A percentile compares a stretch with the other conserved stretches of the same genome.
phyloP scores from a whole-genome alignment of 2,797 vertebrate genomes.

The Eurystomus glaucurus region DNA sequence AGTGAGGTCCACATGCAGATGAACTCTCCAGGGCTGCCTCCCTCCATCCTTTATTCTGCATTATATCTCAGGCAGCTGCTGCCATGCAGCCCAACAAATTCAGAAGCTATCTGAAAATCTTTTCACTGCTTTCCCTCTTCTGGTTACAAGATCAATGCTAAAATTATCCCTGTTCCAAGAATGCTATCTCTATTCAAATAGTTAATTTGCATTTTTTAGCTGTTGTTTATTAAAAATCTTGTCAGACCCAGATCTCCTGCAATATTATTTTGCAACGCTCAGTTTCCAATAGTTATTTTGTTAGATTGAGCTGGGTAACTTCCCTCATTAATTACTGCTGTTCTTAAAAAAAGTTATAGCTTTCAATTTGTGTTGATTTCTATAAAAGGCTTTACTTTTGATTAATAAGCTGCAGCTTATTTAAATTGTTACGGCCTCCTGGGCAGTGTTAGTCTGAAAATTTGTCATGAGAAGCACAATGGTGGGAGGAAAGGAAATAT shows the following conservation, averaged over 20 bases:
- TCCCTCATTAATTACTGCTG: not conserved
- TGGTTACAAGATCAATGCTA: not conserved
- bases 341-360: not conserved
- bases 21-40: not conserved
- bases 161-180: conserved; percentile 27
- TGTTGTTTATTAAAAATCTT: not conserved
- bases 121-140: not conserved
- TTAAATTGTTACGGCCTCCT: not conserved
- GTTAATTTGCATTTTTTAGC: not conserved
- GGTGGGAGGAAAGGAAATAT: not conserved
- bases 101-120: not conserved
- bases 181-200: not conserved
- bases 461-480: not conserved
- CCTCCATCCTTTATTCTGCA: not conserved
- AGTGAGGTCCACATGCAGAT: not conserved
- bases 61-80: not conserved
- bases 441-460: not conserved
- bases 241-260: not conserved
- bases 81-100: not conserved
- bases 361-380: conserved; percentile 6
- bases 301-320: not conserved
- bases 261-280: not conserved
- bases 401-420: not conserved
- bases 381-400: not conserved
- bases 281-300: not conserved